phyloP scores from a whole-genome alignment of 2,797 vertebrate genomes.

The Steatocranus sp. region DNA sequence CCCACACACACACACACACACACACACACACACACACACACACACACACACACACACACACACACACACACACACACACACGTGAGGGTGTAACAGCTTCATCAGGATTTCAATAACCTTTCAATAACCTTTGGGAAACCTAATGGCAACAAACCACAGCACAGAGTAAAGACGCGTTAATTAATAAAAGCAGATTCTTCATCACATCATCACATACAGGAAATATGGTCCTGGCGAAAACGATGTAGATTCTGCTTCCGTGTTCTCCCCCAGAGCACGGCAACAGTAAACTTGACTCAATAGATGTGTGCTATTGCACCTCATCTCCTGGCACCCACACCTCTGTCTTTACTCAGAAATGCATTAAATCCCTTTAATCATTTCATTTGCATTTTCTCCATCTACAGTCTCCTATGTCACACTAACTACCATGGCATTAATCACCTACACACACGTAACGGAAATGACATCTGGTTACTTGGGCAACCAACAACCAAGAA shows the following conservation, averaged over 20 bases:
- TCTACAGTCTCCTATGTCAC: background rate
- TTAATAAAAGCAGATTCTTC: background rate
- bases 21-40: too few relatives aligned
- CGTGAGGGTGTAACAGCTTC: background rate
- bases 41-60: accelerated
- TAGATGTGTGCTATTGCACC: background rate
- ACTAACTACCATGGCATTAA: background rate
- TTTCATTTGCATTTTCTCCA: background rate
- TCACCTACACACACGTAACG: background rate
- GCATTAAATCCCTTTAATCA: background rate
- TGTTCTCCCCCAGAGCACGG: background rate
- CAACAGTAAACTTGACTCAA: slow-evolving; percentile 13
- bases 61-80: accelerated
- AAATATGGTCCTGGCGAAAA: background rate
- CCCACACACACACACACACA: too few relatives aligned
- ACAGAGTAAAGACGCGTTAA: accelerated
- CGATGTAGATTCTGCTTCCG: background rate
- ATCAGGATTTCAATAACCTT: background rate
- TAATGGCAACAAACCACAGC: background rate
- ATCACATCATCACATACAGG: background rate
- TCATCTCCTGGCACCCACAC: background rate
- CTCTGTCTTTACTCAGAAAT: background rate
- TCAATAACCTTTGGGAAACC: background rate
- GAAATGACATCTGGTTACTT: background rate
- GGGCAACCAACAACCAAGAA: background rate